Percentiles rank a stretch among this genome's conserved stretches.
Evolutionary conservation across 1,140 invertebrate genomes (phyloP).

Genomic region (Sycobia sp.): DNA sequence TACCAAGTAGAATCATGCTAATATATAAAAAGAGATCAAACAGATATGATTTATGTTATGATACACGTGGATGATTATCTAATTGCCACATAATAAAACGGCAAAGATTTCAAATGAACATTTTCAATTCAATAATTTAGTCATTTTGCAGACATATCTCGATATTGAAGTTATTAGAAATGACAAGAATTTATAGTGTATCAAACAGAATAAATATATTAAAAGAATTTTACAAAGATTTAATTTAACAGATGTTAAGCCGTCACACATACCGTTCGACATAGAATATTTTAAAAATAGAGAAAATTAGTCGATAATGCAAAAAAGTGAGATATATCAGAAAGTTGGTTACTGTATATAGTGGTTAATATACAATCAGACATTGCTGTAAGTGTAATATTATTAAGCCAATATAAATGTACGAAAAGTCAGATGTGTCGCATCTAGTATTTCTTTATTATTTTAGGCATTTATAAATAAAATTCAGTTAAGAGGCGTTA

Average conservation of each 20-base stretch:
- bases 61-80: no score
- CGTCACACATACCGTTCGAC: neutral
- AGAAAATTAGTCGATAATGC: neutral
- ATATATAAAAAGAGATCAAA: no score
- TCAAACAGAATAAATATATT: neutral
- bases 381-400: slow-evolving; percentile 33
- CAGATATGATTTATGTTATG: no score
- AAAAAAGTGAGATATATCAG: neutral
- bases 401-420: slow-evolving; percentile 47
- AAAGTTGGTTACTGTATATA: slow-evolving; percentile 6
- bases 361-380: neutral
- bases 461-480: no score
- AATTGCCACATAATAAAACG: no score
- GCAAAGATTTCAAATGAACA: neutral
- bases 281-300: no score
- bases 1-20: no score
- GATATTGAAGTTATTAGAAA: neutral
- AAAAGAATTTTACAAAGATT: neutral
- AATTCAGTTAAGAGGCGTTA: no score
- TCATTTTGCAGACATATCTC: neutral
- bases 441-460: no score
- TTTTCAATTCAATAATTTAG: neutral
- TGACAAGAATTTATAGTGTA: neutral
- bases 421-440: no score
- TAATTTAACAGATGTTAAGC: neutral